Conservation (phyloP, 2,888 invertebrate genomes). For the Platerodrilus igneus region DNA sequence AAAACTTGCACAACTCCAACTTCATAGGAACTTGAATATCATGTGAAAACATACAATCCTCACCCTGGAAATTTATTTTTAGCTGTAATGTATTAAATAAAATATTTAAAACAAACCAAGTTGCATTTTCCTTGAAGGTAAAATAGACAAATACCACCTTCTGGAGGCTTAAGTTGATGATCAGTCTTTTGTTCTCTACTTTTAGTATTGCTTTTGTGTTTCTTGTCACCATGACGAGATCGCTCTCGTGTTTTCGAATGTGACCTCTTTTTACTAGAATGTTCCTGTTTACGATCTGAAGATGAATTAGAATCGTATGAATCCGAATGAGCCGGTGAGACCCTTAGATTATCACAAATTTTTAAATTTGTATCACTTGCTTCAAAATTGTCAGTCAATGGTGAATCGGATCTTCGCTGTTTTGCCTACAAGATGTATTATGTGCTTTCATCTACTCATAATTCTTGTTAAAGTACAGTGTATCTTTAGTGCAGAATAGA, state of each 20-base stretch:
- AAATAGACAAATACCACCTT: conserved; percentile 67
- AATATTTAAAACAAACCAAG: conserved; percentile 52
- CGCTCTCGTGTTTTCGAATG: conserved; percentile 21
- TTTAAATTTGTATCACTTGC: too few species aligned
- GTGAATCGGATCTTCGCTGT: conserved; percentile 50
- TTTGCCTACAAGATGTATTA: too few species aligned
- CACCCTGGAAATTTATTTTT: conserved; percentile 52
- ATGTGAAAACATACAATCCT: conserved; percentile 84
- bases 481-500: too few species aligned
- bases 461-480: too few species aligned
- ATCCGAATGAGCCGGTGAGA: conserved; percentile 36
- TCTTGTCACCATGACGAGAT: conserved; percentile 17
- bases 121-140: conserved; percentile 87
- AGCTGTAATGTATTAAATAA: conserved; percentile 1
- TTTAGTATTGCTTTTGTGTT: conserved; percentile 27
- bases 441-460: too few species aligned
- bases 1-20: conserved; percentile 94
- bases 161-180: conserved; percentile 49
- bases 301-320: conserved; percentile 57
- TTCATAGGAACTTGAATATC: conserved; percentile 77
- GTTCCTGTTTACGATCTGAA: conserved; percentile 33
- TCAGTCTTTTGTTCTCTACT: conserved; percentile 42
- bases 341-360: too few species aligned
- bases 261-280: conserved; percentile 16
- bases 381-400: too few species aligned